Evolutionary conservation across 2,113 vertebrate species (phyloP).

Genomic region (Malurus elegans): DNA sequence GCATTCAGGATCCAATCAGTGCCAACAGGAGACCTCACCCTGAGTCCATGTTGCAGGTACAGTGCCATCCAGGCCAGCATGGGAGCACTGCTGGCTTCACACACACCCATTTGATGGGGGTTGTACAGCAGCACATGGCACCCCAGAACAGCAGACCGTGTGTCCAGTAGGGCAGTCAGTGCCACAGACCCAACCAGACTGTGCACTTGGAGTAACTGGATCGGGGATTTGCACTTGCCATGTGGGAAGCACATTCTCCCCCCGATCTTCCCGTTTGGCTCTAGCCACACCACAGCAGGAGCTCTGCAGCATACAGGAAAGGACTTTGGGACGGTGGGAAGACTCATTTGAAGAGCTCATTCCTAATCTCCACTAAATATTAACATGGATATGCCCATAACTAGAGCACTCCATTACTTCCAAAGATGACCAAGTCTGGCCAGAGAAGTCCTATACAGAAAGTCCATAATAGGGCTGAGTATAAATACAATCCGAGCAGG

Average conservation of each 20-base stretch:
- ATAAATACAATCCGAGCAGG: neutral
- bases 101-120: accelerated
- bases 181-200: neutral
- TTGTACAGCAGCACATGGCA: neutral
- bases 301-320: neutral
- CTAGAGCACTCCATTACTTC: neutral
- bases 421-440: neutral
- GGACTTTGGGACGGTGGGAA: neutral
- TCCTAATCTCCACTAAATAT: neutral
- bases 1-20: neutral
- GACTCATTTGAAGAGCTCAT: neutral
- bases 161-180: too few relatives aligned
- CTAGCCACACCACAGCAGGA: neutral
- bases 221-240: neutral
- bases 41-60: accelerated
- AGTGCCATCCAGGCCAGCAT: neutral
- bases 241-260: neutral
- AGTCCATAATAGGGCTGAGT: neutral
- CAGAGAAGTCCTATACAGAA: neutral
- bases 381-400: accelerated
- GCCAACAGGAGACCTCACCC: neutral
- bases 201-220: accelerated
- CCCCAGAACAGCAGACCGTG: neutral
- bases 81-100: neutral
- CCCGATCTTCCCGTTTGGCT: accelerated